Evolutionary conservation across 1,140 invertebrate genomes (phyloP), one percentile per base, ranked within the genome.

Genomic region (Artemia franciscana): DNA sequence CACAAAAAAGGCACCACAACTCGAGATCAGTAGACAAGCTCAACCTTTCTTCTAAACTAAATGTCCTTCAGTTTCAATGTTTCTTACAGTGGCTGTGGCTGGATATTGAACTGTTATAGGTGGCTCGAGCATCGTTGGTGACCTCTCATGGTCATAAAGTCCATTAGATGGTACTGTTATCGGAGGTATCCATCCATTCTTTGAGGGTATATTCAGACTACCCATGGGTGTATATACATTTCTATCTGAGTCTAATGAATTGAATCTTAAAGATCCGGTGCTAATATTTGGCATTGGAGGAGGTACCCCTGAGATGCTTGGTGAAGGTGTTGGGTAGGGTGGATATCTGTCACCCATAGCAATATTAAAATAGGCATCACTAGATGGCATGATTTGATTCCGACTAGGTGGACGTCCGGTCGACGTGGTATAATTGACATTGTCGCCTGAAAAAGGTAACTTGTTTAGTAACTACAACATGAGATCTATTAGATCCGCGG

Each of bases 31-130:
- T n/a, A n/a, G n/a, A n/a, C n/a, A n/a, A n/a, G n/a, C n/a, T n/a
- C n/a, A n/a, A n/a, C n/a, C 39, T 51, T 12, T 15, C 39, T 51
- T 51, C 61, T 64, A 64, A 23, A 64, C 63, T 27, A 64, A 58
- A 61, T 64, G 63, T 63, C 63, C 63, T 60, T 64, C 63, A n/a
- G 51, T 64, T 27, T 64, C 63, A n/a, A 64, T 27, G 5, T 60
- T 60, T 26, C 63, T 28, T 58, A 64, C 57, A 21, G 63, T 27
- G 57, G 63, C 60, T 25, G 57, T 26, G 23, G 60, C 51, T 5
- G 63, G 56, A 25, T 28, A 60, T 24, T 60, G 26, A 25, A 56
- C 57, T 26, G 60, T 39, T 24, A 25, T 27, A 26, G 60, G 30
- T 39, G 59, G 27, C 25, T 64, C 60, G 24, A 62, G 28, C 21